Conservation (phyloP, 2,888 invertebrate species). For the Tinea trinotella region DNA sequence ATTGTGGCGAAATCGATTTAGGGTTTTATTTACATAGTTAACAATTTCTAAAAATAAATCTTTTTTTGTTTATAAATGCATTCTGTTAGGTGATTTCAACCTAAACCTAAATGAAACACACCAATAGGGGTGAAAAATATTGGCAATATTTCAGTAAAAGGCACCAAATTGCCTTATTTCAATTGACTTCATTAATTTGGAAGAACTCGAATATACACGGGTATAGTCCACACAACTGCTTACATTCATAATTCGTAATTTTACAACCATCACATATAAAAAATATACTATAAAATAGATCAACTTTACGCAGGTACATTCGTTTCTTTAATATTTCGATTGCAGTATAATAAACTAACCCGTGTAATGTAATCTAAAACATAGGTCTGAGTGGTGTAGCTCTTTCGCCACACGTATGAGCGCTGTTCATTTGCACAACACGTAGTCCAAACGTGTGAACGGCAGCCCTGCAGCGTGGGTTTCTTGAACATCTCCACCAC, state of each 20-base stretch:
- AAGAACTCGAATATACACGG: not conserved
- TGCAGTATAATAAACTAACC: constrained; percentile 1
- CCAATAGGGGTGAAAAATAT: constrained; percentile 2
- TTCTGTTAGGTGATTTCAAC: too few relatives aligned
- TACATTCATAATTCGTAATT: not conserved
- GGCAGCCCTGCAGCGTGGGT: constrained; percentile 63
- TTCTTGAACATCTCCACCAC: constrained; percentile 66
- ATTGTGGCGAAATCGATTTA: too few relatives aligned
- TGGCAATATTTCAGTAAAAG: not conserved
- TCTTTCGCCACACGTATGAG: constrained; percentile 63
- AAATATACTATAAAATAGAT: not conserved
- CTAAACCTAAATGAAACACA: too few relatives aligned
- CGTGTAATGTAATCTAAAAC: constrained; percentile 35
- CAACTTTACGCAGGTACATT: not conserved
- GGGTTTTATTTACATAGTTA: too few relatives aligned
- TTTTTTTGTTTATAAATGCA: too few relatives aligned
- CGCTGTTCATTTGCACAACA: constrained; percentile 66
- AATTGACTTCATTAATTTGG: constrained; percentile 6
- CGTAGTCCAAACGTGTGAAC: constrained; percentile 63
- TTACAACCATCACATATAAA: not conserved
- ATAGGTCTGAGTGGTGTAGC: constrained; percentile 62
- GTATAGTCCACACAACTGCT: not conserved
- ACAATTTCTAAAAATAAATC: too few relatives aligned
- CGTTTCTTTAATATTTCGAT: not conserved
- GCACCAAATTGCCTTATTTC: not conserved